Evolutionary conservation across 2,113 vertebrate genomes (phyloP), one percentile per base, ranked within the genome.

Genomic region (Scopus umbretta): DNA sequence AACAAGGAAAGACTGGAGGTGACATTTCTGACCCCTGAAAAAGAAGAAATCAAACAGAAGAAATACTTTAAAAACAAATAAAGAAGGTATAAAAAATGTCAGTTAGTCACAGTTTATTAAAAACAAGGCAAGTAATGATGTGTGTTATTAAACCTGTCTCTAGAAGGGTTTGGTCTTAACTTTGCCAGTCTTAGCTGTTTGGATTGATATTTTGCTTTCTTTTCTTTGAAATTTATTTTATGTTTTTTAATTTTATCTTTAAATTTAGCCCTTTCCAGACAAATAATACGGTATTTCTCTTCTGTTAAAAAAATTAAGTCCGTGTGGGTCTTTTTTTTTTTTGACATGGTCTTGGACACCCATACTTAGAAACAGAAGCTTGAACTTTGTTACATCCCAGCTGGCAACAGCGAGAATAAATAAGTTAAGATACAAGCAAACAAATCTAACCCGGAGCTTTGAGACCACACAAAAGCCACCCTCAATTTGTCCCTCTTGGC

Each of bases 321-420:
- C 61, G 13, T 0, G 0, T 43, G 11, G 13, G 5, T 29, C 6
- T 45, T 75, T 49, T 50, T 16, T 7, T 20, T 7, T 20, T 76
- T 72, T 11, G 4, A 22, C 7, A 32, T 29, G 29, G 59, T 80
- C 45, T 90, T 68, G 34, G 36, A 55, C 29, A 72, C 0, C 2
- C 6, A 16, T 43, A n/a, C 9, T 11, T 55, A 65, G 29, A 84
- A 96, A 47, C 12, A 75, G 73, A 82, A 93, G 9, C 5, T 55
- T 79, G 52, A 26, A 40, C 27, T 65, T 75, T 12, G 11, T 59
- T 94, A 81, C 32, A 89, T 72, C 16, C 18, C 42, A 71, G 27
- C 13, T 1, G 6, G 27, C 50, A 73, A 59, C 19, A 67, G 5
- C 0, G 5, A 62, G 11, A 68, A 61, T 36, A 40, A 74, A 22